Conservation (phyloP, 2,888 invertebrate species). For the Azorinus chamasolen region DNA sequence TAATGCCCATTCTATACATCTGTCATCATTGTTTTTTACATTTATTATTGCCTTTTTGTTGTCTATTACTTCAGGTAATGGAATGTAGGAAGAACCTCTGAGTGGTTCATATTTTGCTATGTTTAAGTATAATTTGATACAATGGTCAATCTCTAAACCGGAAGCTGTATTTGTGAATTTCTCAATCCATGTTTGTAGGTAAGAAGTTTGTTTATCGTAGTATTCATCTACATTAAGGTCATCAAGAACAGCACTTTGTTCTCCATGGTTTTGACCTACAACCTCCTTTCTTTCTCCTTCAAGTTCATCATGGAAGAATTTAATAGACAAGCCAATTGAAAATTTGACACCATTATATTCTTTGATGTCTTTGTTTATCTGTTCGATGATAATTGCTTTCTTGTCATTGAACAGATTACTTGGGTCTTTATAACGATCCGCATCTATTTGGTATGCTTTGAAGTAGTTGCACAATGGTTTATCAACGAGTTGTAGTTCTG, state of each 20-base stretch:
- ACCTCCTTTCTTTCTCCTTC: conserved; percentile 14
- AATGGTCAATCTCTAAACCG: no score
- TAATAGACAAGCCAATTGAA: conserved; percentile 17
- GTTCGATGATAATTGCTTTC: conserved; percentile 22
- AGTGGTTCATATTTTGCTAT: no score
- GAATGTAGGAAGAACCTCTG: no score
- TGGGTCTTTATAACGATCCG: conserved; percentile 32
- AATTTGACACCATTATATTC: conserved; percentile 28
- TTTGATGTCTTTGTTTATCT: conserved; percentile 12
- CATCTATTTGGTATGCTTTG: conserved; percentile 26
- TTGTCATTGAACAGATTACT: conserved; percentile 27
- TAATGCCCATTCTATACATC: no score
- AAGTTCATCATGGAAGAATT: conserved; percentile 25
- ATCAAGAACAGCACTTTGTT: no score
- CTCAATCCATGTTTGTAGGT: no score
- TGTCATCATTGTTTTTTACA: no score
- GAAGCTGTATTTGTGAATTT: no score
- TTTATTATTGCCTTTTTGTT: conserved; percentile 45
- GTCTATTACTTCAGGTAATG: conserved; percentile 16
- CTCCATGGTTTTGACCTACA: no score
- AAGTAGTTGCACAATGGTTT: no score
- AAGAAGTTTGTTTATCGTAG: no score
- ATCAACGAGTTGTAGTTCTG: conserved; percentile 29
- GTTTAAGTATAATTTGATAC: no score
- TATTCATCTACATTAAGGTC: conserved; percentile 4